Base-by-base conservation (phyloP, 2,888 invertebrate genomes). In the Ceramica pisi region DNA sequence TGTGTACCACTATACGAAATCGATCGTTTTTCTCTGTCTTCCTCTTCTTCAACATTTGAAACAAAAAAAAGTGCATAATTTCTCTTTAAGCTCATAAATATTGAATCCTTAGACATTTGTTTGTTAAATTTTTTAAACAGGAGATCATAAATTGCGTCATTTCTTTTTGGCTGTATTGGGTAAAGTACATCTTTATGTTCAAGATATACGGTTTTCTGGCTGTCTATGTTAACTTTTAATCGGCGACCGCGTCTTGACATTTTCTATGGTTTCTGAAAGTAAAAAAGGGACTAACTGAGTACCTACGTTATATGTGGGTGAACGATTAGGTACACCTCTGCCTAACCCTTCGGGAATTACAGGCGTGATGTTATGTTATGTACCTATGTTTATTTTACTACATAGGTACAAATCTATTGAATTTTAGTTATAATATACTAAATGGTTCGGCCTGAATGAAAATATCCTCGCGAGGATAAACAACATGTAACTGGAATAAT, bases 111-210 rank as follows among this genome's bases (percentile, higher is more conserved):
- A 57, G 57, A 57, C 35, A 57, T 57, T 57, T 57, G 57, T 57
- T 57, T 57, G 57, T 57, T 2, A 57, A 57, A 35, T 57, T 57
- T 35, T 1, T 57, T 57, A 57, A 35, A 57, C 57, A 57, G 57
- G 57, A 57, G 57, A 57, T 57, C 57, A 57, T 57, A 57, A 57
- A 57, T 57, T 57, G 57, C 57, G 4, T 35, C 57, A 57, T 57
- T 57, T 57, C 57, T 35, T 57, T 57, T 57, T 57, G 57, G 57
- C 57, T 57, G 57, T 57, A 57, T 35, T 57, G 57, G 35, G 57
- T 35, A 57, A 57, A 57, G 57, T 57, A 57, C 57, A 35, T 57
- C 57, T 57, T 57, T 57, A 57, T 57, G 57, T 35, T 35, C 57
- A 35, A 57, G 56, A 56, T 56, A 56, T 56, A 56, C 56, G 56